phyloP scores from a whole-genome alignment of 2,113 vertebrate species.

The Neotragus pygmaeus region DNA sequence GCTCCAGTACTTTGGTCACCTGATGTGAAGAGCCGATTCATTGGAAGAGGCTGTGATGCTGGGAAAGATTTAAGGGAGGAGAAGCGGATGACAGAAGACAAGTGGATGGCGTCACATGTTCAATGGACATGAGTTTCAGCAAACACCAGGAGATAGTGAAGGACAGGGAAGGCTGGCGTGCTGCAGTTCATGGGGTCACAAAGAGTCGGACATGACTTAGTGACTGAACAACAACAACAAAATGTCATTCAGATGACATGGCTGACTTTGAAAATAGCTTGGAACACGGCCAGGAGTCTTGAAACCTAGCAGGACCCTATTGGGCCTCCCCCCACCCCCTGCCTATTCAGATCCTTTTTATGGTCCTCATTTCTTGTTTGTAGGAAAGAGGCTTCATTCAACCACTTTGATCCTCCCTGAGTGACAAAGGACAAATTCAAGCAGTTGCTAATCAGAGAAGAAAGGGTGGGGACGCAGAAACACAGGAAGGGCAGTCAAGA shows the following conservation, averaged over 20 bases:
- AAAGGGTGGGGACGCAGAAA: not conserved
- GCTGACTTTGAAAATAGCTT: conserved; percentile 14
- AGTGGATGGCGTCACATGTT: not conserved
- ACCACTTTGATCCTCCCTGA: not conserved
- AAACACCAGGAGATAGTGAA: not conserved
- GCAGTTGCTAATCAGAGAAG: not conserved
- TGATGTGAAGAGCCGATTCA: not conserved
- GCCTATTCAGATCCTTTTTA: not conserved
- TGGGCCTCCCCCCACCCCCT: not conserved
- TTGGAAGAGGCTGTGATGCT: not conserved
- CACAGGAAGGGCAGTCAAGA: not conserved
- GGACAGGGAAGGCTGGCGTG: not conserved
- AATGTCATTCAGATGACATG: not conserved
- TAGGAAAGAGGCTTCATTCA: not conserved
- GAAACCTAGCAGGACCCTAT: not conserved
- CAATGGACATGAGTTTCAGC: not conserved
- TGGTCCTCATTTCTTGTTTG: not conserved
- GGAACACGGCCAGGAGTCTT: not conserved
- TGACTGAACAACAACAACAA: not conserved
- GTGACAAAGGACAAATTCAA: not conserved
- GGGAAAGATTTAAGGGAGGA: not conserved
- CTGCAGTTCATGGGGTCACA: not conserved
- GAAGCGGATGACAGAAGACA: not conserved
- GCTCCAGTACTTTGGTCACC: not conserved
- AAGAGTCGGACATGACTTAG: not conserved